Conservation (phyloP, 2,888 invertebrate genomes). For the Autographa pulchrina region DNA sequence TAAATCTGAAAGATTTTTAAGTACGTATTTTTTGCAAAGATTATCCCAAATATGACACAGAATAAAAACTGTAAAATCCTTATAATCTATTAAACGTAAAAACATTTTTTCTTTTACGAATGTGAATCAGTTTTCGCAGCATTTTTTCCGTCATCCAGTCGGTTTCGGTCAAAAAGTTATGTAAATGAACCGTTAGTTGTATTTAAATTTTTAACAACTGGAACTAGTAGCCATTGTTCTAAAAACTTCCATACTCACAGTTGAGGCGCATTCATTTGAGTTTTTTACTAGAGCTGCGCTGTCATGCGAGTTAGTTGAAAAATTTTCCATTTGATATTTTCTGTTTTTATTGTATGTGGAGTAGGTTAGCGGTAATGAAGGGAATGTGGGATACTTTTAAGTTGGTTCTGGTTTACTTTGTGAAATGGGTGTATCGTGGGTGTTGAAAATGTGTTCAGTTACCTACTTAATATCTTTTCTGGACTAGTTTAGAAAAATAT, state of each 20-base stretch:
- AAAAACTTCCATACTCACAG: slow-evolving; percentile 38
- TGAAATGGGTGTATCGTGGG: background rate
- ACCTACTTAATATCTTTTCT: background rate
- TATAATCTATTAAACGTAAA: slow-evolving; percentile 1
- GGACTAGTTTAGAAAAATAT: background rate
- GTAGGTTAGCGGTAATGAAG: slow-evolving; percentile 3
- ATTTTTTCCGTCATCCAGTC: background rate
- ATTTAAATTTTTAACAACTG: slow-evolving; percentile 50
- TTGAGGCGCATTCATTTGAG: slow-evolving; percentile 16
- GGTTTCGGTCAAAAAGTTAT: slow-evolving; percentile 19
- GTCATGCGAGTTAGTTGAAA: slow-evolving; percentile 24
- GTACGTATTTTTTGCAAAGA: too few relatives aligned
- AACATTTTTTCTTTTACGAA: background rate
- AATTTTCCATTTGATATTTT: slow-evolving; percentile 9
- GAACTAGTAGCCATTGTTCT: slow-evolving; percentile 39
- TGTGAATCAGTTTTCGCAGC: slow-evolving; percentile 12
- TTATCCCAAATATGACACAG: background rate
- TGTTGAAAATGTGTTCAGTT: background rate
- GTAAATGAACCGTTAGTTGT: slow-evolving; percentile 12
- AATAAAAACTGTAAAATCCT: background rate
- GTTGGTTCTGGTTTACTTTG: background rate
- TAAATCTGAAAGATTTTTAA: too few relatives aligned
- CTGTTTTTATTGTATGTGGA: slow-evolving; percentile 19
- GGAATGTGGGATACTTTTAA: background rate
- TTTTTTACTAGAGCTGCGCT: slow-evolving; percentile 31